Evolutionary conservation across 2,797 vertebrate species (phyloP).

Genomic region (Lagodon rhomboides): DNA sequence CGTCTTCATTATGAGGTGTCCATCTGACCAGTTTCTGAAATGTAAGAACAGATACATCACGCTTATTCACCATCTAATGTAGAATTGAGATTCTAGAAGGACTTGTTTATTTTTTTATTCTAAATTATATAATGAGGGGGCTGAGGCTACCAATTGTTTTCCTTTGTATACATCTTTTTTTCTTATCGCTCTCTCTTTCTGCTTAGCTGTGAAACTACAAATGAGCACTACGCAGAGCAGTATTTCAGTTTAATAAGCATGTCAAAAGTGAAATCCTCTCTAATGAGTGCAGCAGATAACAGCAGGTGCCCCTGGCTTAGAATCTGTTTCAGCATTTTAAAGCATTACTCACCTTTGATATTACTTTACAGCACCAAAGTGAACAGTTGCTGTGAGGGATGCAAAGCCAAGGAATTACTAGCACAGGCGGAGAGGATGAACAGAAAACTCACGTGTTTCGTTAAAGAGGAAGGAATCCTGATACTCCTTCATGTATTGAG

Average conservation of each 20-base stretch:
- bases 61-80: not conserved
- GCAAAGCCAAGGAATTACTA: not conserved
- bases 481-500: slow-evolving; percentile 97
- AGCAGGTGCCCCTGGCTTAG: not conserved
- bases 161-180: not conserved
- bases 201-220: not conserved
- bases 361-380: not conserved
- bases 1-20: slow-evolving; percentile 82
- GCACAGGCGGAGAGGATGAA: not conserved
- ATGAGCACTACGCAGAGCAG: not conserved
- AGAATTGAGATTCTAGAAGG: not conserved
- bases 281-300: not conserved
- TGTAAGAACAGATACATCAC: slow-evolving; percentile 8
- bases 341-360: not conserved
- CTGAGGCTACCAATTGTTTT: not conserved
- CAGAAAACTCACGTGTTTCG: slow-evolving; percentile 90
- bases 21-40: slow-evolving; percentile 83
- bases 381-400: not conserved
- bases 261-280: slow-evolving; percentile 1
- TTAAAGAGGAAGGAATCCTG: slow-evolving; percentile 97
- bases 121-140: not conserved
- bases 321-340: not conserved
- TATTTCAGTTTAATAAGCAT: not conserved
- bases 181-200: not conserved
- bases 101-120: not conserved